A percentile compares a stretch with the other conserved stretches of the same genome.
These are phyloP conservation scores for Gymnodraco acuticeps DNA, from an alignment of 2,797 vertebrate genomes.

Conservation along the genomic window DNA sequence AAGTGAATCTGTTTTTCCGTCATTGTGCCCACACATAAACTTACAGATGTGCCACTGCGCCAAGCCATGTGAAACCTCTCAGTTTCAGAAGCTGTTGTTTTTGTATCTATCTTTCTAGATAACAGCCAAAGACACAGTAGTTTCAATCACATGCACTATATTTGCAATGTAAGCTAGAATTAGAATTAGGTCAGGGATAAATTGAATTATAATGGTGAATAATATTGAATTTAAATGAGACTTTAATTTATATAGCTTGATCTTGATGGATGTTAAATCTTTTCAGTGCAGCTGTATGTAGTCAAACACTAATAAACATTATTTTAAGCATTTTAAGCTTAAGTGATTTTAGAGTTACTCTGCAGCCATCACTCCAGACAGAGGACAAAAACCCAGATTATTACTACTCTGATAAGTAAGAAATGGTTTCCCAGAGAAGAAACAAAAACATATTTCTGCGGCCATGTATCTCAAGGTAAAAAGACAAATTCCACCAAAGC, in stretches of 20 bases:
- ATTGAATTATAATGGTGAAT: background rate
- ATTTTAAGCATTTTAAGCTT: background rate
- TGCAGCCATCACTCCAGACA: too few species aligned
- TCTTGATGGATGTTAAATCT: background rate
- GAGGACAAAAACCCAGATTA: too few species aligned
- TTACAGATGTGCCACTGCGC: too few species aligned
- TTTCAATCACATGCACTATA: background rate
- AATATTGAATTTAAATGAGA: background rate
- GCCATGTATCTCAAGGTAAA: too few species aligned
- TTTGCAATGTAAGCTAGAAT: background rate
- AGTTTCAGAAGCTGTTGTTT: constrained; percentile 22
- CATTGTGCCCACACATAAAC: constrained; percentile 34
- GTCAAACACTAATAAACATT: background rate
- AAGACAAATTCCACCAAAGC: too few species aligned
- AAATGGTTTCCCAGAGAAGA: too few species aligned
- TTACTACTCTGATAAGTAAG: too few species aligned
- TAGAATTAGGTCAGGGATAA: background rate
- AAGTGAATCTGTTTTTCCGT: constrained; percentile 31
- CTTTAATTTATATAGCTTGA: background rate
- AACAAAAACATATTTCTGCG: too few species aligned
- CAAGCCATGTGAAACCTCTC: constrained; percentile 27
- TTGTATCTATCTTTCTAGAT: background rate
- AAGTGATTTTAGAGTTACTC: background rate
- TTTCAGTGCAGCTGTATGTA: background rate
- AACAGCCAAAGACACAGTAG: background rate